Percentiles rank a stretch among this genome's conserved stretches.
These are phyloP conservation scores for Dorcus parallelipipedus DNA, from an alignment of 2,888 invertebrate species.

Conservation along the genomic window DNA sequence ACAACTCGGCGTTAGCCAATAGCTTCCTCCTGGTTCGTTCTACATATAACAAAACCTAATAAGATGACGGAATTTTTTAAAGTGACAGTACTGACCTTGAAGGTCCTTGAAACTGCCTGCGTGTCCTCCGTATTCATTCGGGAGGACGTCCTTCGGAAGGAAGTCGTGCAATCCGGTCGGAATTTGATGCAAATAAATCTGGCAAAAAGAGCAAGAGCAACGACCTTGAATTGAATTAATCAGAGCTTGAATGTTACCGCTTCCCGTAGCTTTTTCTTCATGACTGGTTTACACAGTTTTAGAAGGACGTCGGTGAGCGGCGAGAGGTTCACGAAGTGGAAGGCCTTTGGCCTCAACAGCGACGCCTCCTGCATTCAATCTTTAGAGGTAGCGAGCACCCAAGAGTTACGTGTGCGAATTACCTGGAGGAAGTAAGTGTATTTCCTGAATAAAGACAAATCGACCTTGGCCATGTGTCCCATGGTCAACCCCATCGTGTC, in stretches of 20 bases:
- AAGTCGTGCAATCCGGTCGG: slow-evolving; percentile 9
- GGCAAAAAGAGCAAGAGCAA: background rate
- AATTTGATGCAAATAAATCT: slow-evolving; percentile 15
- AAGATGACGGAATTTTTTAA: background rate
- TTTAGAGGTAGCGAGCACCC: slow-evolving; percentile 45
- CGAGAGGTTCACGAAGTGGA: slow-evolving; percentile 69
- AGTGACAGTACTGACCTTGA: slow-evolving; percentile 4
- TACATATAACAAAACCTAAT: background rate
- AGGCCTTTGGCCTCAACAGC: slow-evolving; percentile 62
- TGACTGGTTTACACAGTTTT: slow-evolving; percentile 67
- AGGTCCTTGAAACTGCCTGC: slow-evolving; percentile 7
- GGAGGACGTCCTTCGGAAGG: slow-evolving; percentile 17
- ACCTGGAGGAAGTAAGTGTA: slow-evolving; percentile 61
- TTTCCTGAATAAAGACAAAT: slow-evolving; percentile 61
- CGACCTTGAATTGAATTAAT: too few species aligned
- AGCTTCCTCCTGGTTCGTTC: slow-evolving; percentile 30
- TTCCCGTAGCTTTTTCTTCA: slow-evolving; percentile 62
- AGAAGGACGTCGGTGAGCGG: slow-evolving; percentile 68
- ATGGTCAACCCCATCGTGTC: slow-evolving; percentile 61
- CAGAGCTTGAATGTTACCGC: background rate
- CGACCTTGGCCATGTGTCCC: slow-evolving; percentile 61
- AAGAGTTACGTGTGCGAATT: background rate
- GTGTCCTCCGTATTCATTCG: slow-evolving; percentile 18
- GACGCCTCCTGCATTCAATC: slow-evolving; percentile 51
- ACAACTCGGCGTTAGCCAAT: slow-evolving; percentile 39